A percentile compares a stretch with the other conserved stretches of the same genome.
Evolutionary conservation across 2,797 vertebrate genomes (phyloP).

Genomic region (Heterohyrax brucei): DNA sequence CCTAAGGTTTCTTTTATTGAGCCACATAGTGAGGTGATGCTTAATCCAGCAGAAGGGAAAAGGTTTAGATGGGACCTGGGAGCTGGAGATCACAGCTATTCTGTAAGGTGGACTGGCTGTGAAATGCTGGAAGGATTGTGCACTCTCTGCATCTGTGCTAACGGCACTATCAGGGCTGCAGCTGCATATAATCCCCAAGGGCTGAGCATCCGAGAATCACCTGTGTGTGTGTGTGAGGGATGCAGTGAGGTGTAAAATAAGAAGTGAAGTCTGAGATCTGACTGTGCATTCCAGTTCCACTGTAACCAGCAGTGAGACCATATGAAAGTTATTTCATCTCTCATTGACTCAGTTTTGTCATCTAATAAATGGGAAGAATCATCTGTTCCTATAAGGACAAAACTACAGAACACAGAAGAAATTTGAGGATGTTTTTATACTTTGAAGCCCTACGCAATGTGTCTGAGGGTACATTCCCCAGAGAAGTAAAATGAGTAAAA

Average conservation of each 20-base stretch:
- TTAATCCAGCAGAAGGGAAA: conserved; percentile 75
- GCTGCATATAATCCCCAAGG: conserved; percentile 4
- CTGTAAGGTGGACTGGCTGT: conserved; percentile 62
- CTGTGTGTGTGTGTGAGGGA: background rate
- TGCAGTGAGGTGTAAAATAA: conserved; percentile 6
- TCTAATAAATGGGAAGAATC: background rate
- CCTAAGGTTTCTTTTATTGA: conserved; percentile 76
- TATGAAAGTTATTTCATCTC: background rate
- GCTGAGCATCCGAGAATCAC: conserved; percentile 45
- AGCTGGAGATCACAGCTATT: conserved; percentile 73
- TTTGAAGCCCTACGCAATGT: background rate
- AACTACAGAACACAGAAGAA: background rate
- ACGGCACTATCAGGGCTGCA: background rate
- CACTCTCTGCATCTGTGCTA: background rate
- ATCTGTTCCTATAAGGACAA: background rate
- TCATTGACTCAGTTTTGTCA: background rate
- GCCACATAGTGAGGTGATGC: conserved; percentile 77
- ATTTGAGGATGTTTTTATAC: conserved; percentile 17
- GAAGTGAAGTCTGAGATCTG: conserved; percentile 25
- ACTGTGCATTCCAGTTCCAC: background rate
- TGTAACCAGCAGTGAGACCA: background rate
- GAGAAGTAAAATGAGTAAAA: too few relatives aligned
- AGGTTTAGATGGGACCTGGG: conserved; percentile 64
- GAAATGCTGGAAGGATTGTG: conserved; percentile 21
- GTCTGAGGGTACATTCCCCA: too few relatives aligned